Evolutionary conservation across 2,797 vertebrate genomes (phyloP).

Genomic region (Betta splendens): DNA sequence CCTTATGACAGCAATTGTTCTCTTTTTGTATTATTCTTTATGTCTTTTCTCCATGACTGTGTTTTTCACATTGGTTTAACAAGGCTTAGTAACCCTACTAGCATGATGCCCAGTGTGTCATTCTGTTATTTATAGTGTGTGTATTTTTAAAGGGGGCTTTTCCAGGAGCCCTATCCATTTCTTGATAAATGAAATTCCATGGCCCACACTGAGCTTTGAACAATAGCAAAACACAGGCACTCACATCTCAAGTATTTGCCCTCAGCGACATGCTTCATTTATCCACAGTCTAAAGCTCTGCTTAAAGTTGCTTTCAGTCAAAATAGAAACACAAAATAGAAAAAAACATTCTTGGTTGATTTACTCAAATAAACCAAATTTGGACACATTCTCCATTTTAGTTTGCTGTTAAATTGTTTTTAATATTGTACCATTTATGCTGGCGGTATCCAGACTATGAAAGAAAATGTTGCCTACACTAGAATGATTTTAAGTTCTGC

Average conservation of each 20-base stretch:
- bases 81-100: neutral
- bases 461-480: too few species aligned
- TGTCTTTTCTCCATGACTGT: neutral
- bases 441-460: too few species aligned
- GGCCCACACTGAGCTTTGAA: slow-evolving; percentile 49
- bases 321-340: neutral
- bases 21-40: neutral
- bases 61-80: too few species aligned
- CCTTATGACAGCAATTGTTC: neutral
- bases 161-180: slow-evolving; percentile 64
- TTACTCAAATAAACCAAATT: too few species aligned
- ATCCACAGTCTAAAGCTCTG: neutral
- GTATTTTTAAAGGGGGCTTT: slow-evolving; percentile 62
- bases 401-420: too few species aligned
- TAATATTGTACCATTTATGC: too few species aligned
- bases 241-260: slow-evolving; percentile 9
- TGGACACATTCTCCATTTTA: too few species aligned
- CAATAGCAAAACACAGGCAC: slow-evolving; percentile 47
- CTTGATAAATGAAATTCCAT: slow-evolving; percentile 77
- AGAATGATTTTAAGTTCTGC: too few species aligned
- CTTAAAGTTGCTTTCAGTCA: slow-evolving; percentile 10
- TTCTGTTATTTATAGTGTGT: slow-evolving; percentile 53
- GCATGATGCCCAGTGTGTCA: slow-evolving; percentile 16
- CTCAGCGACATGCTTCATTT: slow-evolving; percentile 1
- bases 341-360: too few species aligned